Evolutionary conservation across 2,797 vertebrate genomes (phyloP).

Genomic region (Pseudotriccus pelzelni): DNA sequence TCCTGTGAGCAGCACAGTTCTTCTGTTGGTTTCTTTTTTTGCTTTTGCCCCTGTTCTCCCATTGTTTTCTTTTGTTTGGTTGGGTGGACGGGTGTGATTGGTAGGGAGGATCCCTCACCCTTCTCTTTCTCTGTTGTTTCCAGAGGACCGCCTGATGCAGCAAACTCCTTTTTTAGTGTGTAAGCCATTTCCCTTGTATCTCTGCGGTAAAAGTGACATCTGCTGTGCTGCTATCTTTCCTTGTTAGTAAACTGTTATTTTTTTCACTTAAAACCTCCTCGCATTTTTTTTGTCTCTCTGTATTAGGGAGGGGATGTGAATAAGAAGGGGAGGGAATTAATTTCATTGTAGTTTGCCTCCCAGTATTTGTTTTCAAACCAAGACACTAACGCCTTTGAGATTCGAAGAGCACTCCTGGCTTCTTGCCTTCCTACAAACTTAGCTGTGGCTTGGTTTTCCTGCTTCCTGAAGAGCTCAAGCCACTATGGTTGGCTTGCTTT

Average conservation of each 20-base stretch:
- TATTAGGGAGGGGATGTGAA: neutral
- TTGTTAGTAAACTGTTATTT: neutral
- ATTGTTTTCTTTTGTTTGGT: neutral
- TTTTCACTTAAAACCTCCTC: neutral
- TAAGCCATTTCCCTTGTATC: neutral
- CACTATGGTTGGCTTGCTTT: neutral
- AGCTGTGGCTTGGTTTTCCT: neutral
- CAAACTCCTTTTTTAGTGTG: neutral
- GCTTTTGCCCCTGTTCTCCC: neutral
- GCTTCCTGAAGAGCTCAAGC: neutral
- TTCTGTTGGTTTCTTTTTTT: neutral
- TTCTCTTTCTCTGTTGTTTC: neutral
- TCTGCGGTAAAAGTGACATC: too few relatives aligned
- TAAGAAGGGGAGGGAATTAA: neutral
- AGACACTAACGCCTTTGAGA: neutral
- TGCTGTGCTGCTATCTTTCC: neutral
- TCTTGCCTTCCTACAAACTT: neutral
- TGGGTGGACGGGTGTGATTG: neutral
- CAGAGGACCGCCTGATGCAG: neutral
- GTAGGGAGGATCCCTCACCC: neutral
- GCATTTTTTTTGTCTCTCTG: neutral
- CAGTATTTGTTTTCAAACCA: neutral
- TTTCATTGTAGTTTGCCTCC: neutral
- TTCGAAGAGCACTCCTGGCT: neutral
- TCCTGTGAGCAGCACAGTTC: neutral